These are phyloP conservation scores for Erebia ligea DNA, from an alignment of 2,888 invertebrate species.

Conservation along the genomic window DNA sequence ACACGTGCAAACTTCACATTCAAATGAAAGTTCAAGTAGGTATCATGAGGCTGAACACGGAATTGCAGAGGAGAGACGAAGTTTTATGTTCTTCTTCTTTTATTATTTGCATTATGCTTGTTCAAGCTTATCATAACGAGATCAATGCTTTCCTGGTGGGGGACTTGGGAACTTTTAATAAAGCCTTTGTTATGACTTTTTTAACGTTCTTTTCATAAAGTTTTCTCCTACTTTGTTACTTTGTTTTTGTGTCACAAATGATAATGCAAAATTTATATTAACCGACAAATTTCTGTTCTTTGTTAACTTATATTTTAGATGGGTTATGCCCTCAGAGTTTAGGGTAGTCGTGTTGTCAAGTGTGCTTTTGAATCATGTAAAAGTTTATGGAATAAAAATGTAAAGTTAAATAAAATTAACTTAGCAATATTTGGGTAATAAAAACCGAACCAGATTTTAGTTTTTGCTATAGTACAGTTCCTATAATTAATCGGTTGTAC, in stretches of 20 bases:
- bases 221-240: slow-evolving; percentile 5
- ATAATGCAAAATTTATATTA: neutral
- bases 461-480: no score
- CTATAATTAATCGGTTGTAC: no score
- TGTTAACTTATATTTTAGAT: no score
- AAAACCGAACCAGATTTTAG: no score
- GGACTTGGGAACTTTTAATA: slow-evolving; percentile 23
- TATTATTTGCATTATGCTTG: slow-evolving; percentile 31
- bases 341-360: no score
- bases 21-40: slow-evolving; percentile 21
- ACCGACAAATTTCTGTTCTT: neutral
- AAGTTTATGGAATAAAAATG: no score
- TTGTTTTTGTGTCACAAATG: neutral
- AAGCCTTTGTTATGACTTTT: slow-evolving; percentile 9
- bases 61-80: slow-evolving; percentile 23
- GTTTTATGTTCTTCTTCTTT: slow-evolving; percentile 27
- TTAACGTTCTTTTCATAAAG: slow-evolving; percentile 4
- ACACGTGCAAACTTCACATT: slow-evolving; percentile 15
- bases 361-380: no score
- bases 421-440: no score
- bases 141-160: slow-evolving; percentile 28
- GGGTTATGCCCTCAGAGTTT: no score
- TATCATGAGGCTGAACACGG: slow-evolving; percentile 12
- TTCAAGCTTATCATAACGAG: slow-evolving; percentile 35
- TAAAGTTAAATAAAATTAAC: no score